Evolutionary conservation across 2,113 vertebrate genomes (phyloP).

Genomic region (Zosterops borbonicus): DNA sequence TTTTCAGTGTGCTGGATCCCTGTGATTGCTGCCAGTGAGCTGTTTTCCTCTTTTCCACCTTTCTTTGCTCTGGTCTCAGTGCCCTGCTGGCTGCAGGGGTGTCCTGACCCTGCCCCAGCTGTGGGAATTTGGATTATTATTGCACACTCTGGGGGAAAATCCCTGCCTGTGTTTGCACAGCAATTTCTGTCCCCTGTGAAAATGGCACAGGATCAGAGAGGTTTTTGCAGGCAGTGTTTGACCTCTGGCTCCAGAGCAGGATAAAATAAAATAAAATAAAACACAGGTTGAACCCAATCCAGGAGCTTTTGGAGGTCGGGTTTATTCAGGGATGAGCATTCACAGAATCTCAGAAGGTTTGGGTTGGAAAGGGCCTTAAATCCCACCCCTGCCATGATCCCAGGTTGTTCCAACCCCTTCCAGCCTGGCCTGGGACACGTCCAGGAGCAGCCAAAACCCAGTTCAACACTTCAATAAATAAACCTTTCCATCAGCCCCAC

Average conservation of each 20-base stretch:
- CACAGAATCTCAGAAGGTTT: not conserved
- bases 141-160: not conserved
- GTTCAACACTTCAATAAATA: not conserved
- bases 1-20: not conserved
- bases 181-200: not conserved
- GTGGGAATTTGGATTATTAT: not conserved
- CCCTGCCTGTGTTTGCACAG: not conserved
- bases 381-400: not conserved
- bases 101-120: not conserved
- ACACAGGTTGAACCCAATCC: not conserved
- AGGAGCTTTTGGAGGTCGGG: not conserved
- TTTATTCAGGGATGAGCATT: not conserved
- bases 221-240: not conserved
- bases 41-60: not conserved
- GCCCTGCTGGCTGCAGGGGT: not conserved
- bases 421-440: not conserved
- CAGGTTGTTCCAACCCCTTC: not conserved
- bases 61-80: not conserved
- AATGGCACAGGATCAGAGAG: not conserved
- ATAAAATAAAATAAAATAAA: not conserved
- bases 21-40: not conserved
- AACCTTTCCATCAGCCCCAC: not conserved
- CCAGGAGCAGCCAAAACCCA: not conserved
- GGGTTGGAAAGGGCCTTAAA: not conserved
- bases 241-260: not conserved